These are phyloP conservation scores for Odontamblyopus lacepedii DNA, from an alignment of 2,797 vertebrate genomes.

Conservation along the genomic window DNA sequence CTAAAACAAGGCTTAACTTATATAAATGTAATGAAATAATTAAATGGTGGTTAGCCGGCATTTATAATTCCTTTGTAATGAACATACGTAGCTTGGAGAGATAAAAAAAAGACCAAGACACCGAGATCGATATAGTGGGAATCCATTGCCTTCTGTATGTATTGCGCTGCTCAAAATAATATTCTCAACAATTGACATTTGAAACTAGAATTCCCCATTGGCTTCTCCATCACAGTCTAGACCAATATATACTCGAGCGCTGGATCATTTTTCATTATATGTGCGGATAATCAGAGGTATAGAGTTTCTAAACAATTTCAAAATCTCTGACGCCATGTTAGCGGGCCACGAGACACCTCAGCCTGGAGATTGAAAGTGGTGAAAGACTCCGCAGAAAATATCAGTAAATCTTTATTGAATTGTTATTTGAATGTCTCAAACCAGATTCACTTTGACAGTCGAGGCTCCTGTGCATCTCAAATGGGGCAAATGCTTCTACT, in stretches of 20 bases:
- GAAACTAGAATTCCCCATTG: slow-evolving; percentile 20
- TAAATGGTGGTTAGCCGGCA: not conserved
- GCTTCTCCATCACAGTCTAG: slow-evolving; percentile 38
- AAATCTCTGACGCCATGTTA: slow-evolving; percentile 4
- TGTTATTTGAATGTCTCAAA: not conserved
- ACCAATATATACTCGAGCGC: slow-evolving; percentile 20
- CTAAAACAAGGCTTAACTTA: not conserved
- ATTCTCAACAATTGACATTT: slow-evolving; percentile 31
- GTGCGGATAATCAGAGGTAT: slow-evolving; percentile 12
- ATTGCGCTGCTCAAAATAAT: slow-evolving; percentile 37
- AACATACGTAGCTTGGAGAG: slow-evolving; percentile 6
- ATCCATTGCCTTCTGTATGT: slow-evolving; percentile 19
- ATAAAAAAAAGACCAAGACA: slow-evolving; percentile 2
- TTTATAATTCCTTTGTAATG: slow-evolving; percentile 1
- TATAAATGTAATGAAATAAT: not conserved
- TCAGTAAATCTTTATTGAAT: not conserved
- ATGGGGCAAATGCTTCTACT: too few species aligned
- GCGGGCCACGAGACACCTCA: not conserved
- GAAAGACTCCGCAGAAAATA: not conserved
- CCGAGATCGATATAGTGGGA: slow-evolving; percentile 10
- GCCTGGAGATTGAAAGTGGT: not conserved
- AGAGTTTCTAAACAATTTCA: not conserved
- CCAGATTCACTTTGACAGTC: not conserved
- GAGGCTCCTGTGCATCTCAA: too few species aligned
- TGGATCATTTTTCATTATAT: slow-evolving; percentile 31